Base-by-base conservation (phyloP, 2,888 invertebrate genomes). In the Meliscaeva auricollis region DNA sequence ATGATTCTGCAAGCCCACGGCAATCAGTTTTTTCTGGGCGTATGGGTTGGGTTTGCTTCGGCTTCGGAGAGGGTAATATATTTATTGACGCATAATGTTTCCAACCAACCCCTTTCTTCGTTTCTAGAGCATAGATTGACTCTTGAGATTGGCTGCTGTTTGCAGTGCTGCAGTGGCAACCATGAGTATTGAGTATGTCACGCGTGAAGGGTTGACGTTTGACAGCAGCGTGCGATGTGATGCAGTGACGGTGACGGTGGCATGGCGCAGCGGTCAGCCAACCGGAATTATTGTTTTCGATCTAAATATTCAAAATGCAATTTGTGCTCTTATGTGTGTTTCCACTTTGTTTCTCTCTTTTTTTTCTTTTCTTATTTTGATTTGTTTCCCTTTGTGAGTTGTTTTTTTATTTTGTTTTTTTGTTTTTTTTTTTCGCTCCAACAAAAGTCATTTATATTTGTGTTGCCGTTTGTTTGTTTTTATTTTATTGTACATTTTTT, bases 271-370 rank as follows among this genome's bases (percentile, higher is more conserved):
- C 48, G 79, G 74, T 75, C 75, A 80, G 38, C 75, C 75, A 80
- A 69, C 62, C 69, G 80, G 75, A 80, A 80, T 80, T 75, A 75
- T 69, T 80, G 68, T 69, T 80, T 80, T 80, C 69, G 69, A 80
- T 69, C 69, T 69, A 75, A 75, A 80, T 73, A 75, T 75, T 80
- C 80, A 75, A 80, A 64, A 80, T 80, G 74, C 75, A 75, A 75
- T 80, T 69, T 75, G 69, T 54, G 62, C 38, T 64, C 62, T 54
- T 54, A 52, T 54, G 48, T 48, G 62, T 64, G 56, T 69, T 75
- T 75, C 52, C 60, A 58, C 79, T 38, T 69, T 64, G 64, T 46
- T 64, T 46, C 30, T 64, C 46, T 64, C 46, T 46, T 46, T 11
- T 66, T 73, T 35, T 50, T 44, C 3, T 56, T 32, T 70, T 46